Base-by-base conservation (phyloP, 2,113 vertebrate genomes). In the Hipposideros armiger region DNA sequence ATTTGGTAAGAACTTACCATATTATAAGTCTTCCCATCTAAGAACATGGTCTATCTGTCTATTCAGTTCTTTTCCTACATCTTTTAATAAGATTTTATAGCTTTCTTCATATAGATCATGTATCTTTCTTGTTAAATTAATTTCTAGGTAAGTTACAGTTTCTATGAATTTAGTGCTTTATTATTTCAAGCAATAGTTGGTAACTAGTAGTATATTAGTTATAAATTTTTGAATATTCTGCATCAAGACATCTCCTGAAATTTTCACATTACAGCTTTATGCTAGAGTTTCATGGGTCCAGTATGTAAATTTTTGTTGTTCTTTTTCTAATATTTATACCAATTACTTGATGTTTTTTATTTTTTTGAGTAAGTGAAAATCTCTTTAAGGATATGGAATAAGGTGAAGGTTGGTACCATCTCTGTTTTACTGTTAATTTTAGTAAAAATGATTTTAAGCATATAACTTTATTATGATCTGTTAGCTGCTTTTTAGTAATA, bases 321-420 rank as follows among this genome's bases (percentile, higher is more conserved):
- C n/a, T 42, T 56, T 91, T 76, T 60, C 11, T 88, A 83, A 36
- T 54, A 76, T 62, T 91, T 77, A 77, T 52, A 60, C 7, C 5
- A 69, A 45, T 83, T 88, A 88, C 70, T 89, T 89, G 54, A 89
- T 76, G 70, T 74, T 92, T 82, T 73, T 28, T 42, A 84, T 74
- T 92, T 82, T 81, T 28, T 52, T 54, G 32, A 76, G 13, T 72
- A 32, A 66, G 36, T 70, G 10, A 62, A 45, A 74, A 89, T 20
- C 16, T 42, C 5, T 54, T 17, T 40, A 67, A 36, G 5, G n/a
- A 45, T n/a, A 3, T 32, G 50, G 28, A 66, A 36, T 62, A n/a
- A 73, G 24, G 5, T 54, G 5, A 26, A 80, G 5, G 14, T 73
- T 73, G 20, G n/a, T 54, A 73, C 47, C 6, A 91, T 67, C 28